These are phyloP conservation scores for Macrophya alboannulata DNA, from an alignment of 2,888 invertebrate genomes.

Conservation along the genomic window DNA sequence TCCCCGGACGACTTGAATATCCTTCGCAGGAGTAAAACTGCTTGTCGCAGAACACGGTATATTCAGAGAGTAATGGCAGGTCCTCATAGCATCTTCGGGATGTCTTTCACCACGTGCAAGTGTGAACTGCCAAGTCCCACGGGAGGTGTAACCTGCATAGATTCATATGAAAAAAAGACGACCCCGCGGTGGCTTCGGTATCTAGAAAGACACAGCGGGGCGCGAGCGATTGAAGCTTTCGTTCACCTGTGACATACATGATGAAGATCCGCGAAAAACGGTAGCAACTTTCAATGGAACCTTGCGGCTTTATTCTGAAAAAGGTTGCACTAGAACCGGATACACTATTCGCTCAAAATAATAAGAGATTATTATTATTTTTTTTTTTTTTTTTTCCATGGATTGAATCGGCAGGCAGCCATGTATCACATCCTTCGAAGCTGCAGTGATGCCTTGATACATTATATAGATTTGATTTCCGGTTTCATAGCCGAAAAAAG, in stretches of 20 bases:
- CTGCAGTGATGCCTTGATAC: background rate
- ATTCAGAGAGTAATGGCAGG: slow-evolving; percentile 38
- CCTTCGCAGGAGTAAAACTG: slow-evolving; percentile 6
- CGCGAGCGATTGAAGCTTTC: slow-evolving; percentile 32
- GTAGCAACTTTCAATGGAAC: slow-evolving; percentile 35
- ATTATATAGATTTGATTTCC: slow-evolving; percentile 11
- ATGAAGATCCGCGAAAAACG: slow-evolving; percentile 35
- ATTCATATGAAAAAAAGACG: slow-evolving; percentile 9
- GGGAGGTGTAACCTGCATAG: slow-evolving; percentile 51
- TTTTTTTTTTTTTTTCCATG: background rate
- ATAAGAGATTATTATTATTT: background rate
- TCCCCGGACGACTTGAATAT: slow-evolving; percentile 46
- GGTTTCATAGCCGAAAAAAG: background rate
- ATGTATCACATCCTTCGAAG: background rate
- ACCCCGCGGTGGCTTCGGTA: slow-evolving; percentile 45
- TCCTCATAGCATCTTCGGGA: slow-evolving; percentile 60
- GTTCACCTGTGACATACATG: slow-evolving; percentile 45
- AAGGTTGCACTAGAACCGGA: background rate
- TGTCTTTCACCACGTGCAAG: slow-evolving; percentile 60
- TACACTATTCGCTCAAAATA: background rate
- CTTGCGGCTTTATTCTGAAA: slow-evolving; percentile 35
- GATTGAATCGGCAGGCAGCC: background rate
- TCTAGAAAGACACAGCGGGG: slow-evolving; percentile 52
- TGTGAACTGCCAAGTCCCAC: slow-evolving; percentile 57
- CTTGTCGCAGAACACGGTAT: background rate